Evolutionary conservation across 2,888 invertebrate genomes (phyloP).

Genomic region (Erebia epiphron): DNA sequence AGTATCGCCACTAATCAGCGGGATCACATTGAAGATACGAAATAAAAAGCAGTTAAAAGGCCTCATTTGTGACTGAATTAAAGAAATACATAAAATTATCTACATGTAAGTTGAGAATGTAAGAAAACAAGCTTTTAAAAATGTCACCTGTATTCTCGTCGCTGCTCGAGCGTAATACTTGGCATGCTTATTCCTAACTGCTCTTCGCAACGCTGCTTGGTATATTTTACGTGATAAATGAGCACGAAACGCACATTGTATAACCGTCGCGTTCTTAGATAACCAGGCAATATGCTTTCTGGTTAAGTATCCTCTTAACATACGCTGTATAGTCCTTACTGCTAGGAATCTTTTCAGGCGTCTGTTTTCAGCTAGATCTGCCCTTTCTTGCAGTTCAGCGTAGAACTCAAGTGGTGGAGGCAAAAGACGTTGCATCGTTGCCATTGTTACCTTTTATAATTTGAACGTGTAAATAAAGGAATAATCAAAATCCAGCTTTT

Average conservation of each 20-base stretch:
- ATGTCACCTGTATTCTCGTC: constrained; percentile 63
- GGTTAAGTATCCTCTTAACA: constrained; percentile 64
- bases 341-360: constrained; percentile 60
- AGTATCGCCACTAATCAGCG: too few relatives aligned
- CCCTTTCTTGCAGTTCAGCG: constrained; percentile 56
- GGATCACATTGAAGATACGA: too few relatives aligned
- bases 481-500: neutral
- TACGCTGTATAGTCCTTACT: constrained; percentile 60
- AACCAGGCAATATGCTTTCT: constrained; percentile 68
- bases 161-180: constrained; percentile 64
- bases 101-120: too few relatives aligned
- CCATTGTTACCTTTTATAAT: constrained; percentile 51
- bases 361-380: constrained; percentile 56
- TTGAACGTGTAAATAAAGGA: neutral
- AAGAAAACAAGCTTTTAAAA: neutral
- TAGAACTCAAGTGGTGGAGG: constrained; percentile 58
- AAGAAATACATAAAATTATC: too few relatives aligned
- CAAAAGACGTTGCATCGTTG: constrained; percentile 58
- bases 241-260: constrained; percentile 69
- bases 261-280: constrained; percentile 61
- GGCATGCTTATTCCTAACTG: constrained; percentile 63
- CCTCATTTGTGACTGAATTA: too few relatives aligned
- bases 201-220: constrained; percentile 59
- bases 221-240: constrained; percentile 61
- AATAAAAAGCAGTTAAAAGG: too few relatives aligned